These are phyloP conservation scores for Sylvia atricapilla DNA, from an alignment of 2,113 vertebrate species.

Conservation along the genomic window DNA sequence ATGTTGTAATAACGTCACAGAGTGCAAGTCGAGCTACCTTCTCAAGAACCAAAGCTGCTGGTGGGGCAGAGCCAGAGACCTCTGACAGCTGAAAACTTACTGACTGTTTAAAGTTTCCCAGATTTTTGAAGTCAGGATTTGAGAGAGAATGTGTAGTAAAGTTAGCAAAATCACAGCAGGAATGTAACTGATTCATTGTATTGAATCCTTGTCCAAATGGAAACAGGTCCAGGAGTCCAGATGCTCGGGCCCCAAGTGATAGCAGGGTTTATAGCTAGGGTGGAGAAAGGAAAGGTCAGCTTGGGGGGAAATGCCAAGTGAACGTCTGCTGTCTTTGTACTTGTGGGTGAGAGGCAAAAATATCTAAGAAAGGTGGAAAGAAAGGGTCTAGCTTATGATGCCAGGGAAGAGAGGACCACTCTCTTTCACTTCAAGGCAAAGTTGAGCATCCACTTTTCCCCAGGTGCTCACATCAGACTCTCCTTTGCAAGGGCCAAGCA, in stretches of 20 bases:
- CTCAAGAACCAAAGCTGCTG: background rate
- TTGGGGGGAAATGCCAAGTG: background rate
- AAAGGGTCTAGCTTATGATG: background rate
- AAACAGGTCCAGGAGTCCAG: background rate
- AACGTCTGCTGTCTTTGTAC: fast-evolving
- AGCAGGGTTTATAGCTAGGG: background rate
- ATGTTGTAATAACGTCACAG: background rate
- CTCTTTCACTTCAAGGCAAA: background rate
- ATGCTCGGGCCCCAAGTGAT: background rate
- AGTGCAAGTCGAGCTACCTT: background rate
- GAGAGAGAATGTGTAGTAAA: background rate
- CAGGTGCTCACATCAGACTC: background rate
- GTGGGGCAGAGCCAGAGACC: background rate
- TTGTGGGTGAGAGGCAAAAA: background rate
- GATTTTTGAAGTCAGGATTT: background rate
- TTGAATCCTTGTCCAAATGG: background rate
- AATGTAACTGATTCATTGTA: background rate
- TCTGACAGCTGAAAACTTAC: background rate
- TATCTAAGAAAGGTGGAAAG: background rate
- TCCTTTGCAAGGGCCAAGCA: background rate
- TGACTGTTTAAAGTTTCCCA: background rate
- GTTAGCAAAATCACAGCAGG: background rate
- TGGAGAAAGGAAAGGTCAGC: background rate
- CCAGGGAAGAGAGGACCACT: background rate
- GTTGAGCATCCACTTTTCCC: background rate